A percentile compares a stretch with the other conserved stretches of the same genome.
phyloP scores from a whole-genome alignment of 30 jellyfish, hydroid and myxozoan species.

The Aurelia aurita complex sp. Pacific region DNA sequence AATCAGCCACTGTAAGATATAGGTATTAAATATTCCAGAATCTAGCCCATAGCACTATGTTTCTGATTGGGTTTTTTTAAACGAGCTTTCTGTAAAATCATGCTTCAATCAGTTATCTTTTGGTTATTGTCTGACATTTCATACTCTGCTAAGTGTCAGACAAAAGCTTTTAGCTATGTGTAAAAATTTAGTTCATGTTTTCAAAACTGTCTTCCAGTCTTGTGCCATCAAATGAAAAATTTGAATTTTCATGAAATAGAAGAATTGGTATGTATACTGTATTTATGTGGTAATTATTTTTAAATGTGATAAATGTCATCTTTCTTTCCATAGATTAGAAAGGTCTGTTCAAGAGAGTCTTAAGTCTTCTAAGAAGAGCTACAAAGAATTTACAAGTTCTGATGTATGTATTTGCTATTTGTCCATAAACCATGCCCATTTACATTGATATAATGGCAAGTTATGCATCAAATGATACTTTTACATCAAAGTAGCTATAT shows the following conservation, averaged over 20 bases:
- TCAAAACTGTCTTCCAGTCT: not conserved
- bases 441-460: too few species aligned
- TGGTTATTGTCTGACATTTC: not conserved
- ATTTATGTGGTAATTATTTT: not conserved
- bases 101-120: not conserved
- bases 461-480: too few species aligned
- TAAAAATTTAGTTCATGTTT: not conserved
- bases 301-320: not conserved
- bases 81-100: not conserved
- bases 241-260: too few species aligned
- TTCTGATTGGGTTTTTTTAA: not conserved
- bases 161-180: not conserved
- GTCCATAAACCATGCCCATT: not conserved
- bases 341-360: conserved; percentile 68
- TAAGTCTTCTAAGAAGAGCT: conserved; percentile 36
- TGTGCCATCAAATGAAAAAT: too few species aligned
- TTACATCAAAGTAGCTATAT: too few species aligned
- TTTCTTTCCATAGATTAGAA: conserved; percentile 58
- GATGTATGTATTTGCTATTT: conserved; percentile 2
- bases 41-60: not conserved
- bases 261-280: too few species aligned
- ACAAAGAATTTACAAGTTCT: conserved; percentile 42
- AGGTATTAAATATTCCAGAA: too few species aligned
- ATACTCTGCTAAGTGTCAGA: not conserved
- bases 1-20: too few species aligned